phyloP scores from a whole-genome alignment of 1,140 invertebrate genomes.

The Zaprionus nigranus region DNA sequence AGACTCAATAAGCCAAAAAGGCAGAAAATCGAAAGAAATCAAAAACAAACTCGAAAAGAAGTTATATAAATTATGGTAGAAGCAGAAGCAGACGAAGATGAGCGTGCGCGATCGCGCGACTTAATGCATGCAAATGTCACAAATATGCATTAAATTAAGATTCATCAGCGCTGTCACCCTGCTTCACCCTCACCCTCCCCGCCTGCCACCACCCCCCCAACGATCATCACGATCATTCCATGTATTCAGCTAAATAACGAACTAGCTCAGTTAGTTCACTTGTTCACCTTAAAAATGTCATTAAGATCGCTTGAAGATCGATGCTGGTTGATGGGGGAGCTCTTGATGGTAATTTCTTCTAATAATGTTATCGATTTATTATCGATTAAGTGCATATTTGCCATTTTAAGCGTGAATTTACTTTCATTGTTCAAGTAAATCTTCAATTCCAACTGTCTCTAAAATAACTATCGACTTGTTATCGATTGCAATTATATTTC shows the following conservation, averaged over 20 bases:
- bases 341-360: too few species aligned
- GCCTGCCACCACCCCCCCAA: not conserved
- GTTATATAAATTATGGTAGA: slow-evolving; percentile 6
- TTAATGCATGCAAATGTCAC: slow-evolving; percentile 76
- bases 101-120: slow-evolving; percentile 32
- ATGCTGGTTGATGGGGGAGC: too few species aligned
- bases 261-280: not conserved
- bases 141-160: slow-evolving; percentile 77
- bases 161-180: slow-evolving; percentile 49
- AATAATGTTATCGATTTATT: too few species aligned
- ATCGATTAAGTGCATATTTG: too few species aligned
- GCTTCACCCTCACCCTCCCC: not conserved
- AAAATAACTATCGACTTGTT: not conserved
- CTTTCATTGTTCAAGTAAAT: too few species aligned
- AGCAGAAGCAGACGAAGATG: slow-evolving; percentile 13
- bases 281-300: not conserved
- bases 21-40: not conserved
- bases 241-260: not conserved
- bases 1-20: slow-evolving; percentile 10
- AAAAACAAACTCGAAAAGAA: slow-evolving; percentile 10
- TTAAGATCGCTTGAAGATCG: not conserved
- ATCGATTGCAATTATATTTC: not conserved
- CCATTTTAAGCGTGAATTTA: too few species aligned
- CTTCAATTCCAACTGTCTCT: too few species aligned
- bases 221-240: not conserved